Evolutionary conservation across 2,113 vertebrate species (phyloP).

Genomic region (Rissa tridactyla): DNA sequence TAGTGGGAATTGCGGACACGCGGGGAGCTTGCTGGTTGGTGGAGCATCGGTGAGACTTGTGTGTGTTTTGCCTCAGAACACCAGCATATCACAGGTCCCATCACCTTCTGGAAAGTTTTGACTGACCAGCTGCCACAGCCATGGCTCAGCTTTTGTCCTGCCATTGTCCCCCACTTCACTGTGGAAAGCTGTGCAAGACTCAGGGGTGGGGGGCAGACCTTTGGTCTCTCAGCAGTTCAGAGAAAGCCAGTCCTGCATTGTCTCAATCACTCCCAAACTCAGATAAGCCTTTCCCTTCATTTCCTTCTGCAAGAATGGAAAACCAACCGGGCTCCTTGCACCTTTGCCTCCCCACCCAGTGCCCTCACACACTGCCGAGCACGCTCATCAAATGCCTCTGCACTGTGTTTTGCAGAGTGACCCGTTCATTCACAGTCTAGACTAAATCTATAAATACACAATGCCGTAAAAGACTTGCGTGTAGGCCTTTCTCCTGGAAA

Average conservation of each 20-base stretch:
- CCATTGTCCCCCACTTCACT: neutral
- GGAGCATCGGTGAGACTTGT: neutral
- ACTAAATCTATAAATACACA: neutral
- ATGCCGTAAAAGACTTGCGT: neutral
- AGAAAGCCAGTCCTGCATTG: neutral
- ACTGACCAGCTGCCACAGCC: neutral
- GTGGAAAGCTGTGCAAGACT: neutral
- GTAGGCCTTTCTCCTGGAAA: conserved; percentile 1
- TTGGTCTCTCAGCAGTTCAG: neutral
- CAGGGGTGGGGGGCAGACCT: neutral
- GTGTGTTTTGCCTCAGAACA: neutral
- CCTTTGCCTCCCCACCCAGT: neutral
- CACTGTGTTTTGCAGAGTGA: neutral
- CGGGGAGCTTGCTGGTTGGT: neutral
- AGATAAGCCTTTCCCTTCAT: neutral
- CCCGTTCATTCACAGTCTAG: neutral
- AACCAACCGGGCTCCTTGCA: neutral
- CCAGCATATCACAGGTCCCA: neutral
- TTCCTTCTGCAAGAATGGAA: neutral
- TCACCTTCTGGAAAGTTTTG: neutral
- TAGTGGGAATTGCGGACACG: neutral
- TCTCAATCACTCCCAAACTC: neutral
- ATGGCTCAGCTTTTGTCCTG: neutral
- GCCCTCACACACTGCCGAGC: neutral
- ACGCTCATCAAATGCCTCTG: neutral